phyloP scores from a whole-genome alignment of 2,113 vertebrate genomes.

The Peromyscus californicus region DNA sequence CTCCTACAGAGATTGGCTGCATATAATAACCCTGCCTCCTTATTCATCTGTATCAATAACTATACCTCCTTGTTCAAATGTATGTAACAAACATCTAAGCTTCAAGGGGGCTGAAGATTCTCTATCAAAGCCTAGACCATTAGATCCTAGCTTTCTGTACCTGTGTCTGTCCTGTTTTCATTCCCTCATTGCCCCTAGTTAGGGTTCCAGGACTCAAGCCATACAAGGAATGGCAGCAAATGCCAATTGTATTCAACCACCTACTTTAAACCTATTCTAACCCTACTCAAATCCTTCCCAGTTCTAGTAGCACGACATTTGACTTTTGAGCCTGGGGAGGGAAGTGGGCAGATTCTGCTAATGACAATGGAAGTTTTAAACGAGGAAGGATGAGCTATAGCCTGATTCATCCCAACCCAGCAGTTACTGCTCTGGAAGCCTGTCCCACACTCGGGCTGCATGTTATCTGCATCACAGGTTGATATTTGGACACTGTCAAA shows the following conservation, averaged over 20 bases:
- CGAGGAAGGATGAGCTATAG: background rate
- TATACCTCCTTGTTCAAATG: background rate
- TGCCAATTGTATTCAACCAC: background rate
- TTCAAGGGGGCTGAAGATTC: background rate
- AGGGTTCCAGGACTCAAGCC: background rate
- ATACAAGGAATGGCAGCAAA: too few species aligned
- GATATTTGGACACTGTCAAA: background rate
- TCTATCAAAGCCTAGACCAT: too few species aligned
- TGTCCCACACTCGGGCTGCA: background rate
- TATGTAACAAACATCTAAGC: background rate
- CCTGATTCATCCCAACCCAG: background rate
- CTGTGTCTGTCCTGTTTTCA: background rate
- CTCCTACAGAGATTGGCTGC: background rate
- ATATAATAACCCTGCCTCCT: too few species aligned
- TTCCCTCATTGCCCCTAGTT: background rate
- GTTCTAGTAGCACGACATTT: background rate
- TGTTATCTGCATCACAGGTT: too few species aligned
- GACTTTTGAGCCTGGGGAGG: background rate
- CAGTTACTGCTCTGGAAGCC: background rate
- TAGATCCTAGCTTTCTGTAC: background rate
- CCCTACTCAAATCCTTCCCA: background rate
- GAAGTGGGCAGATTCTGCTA: background rate
- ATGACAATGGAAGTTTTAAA: background rate
- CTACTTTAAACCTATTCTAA: constrained; percentile 15
- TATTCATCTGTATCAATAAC: background rate